Base-by-base conservation (phyloP, 1,140 invertebrate species). In the Drosophila grimshawi region DNA sequence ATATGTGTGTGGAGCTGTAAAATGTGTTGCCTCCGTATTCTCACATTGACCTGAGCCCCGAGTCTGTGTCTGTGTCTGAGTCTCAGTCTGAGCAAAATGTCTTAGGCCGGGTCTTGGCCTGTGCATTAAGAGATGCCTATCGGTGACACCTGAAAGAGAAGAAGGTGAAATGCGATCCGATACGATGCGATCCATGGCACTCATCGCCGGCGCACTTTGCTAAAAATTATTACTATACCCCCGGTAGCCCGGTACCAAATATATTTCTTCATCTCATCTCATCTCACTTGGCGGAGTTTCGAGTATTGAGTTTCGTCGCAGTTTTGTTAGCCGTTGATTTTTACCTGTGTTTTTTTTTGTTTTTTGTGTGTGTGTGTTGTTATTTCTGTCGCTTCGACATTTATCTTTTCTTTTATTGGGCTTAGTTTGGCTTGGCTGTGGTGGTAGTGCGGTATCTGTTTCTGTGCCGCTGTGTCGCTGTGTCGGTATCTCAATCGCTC, bases 131-230 rank as follows among this genome's bases (percentile, higher is more conserved):
- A 79, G 88, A 90, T 90, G 83, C 88, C 89, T 90, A 90, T 90
- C 88, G 83, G 77, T 90, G 88, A 90, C 88, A 90, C 88, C 88
- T 90, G 88, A 90, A 90, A 69, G 80, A 89, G 83, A 88, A 83
- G 85, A 90, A 91, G 86, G 88, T 90, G 88, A 90, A 90, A 90
- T 90, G 88, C 83, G 88, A 90, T 90, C 88, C 82, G 83, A 88
- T 89, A 80, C 70, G 83, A 78, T 75, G 65, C 76, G 72, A 80
- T 86, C 83, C 83, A 68, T 88, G 76, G 76, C 76, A 78, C 76
- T 78, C 76, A 69, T 66, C 72, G 76, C 51, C 66, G 76, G 76
- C 72, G 67, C 76, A 79, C 73, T 76, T 76, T 79, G 73, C 73
- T 62, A 73, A 78, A 76, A 76, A 80, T 83, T 88, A 88, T 89